Conservation (phyloP, 2,113 vertebrate genomes). For the Otolemur garnettii region DNA sequence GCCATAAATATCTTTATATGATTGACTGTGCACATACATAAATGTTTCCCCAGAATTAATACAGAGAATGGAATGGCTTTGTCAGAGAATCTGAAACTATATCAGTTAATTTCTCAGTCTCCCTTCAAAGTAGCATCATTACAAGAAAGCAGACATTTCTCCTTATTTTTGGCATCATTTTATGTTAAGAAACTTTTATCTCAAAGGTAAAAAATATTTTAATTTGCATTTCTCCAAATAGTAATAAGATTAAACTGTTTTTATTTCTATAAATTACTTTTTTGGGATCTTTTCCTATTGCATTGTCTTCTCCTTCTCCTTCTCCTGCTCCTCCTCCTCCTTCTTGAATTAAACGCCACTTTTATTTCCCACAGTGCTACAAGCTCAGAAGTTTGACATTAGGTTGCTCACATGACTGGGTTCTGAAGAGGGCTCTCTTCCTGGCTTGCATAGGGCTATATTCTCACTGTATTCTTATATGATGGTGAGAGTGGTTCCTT, state of each 20-base stretch:
- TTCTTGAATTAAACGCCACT: neutral
- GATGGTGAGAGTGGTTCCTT: neutral
- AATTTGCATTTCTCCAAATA: neutral
- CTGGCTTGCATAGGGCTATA: neutral
- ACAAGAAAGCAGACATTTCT: neutral
- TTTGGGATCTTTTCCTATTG: neutral
- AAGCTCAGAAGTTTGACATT: neutral
- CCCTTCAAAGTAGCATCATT: neutral
- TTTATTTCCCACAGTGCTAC: neutral
- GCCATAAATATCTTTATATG: neutral
- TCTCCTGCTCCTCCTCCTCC: neutral
- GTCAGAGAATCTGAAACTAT: neutral
- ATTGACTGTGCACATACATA: neutral
- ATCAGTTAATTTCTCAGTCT: neutral
- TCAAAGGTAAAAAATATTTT: conserved; percentile 9
- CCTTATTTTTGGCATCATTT: neutral
- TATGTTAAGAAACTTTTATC: neutral
- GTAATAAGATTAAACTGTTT: neutral
- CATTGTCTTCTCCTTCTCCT: neutral
- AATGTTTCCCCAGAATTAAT: neutral
- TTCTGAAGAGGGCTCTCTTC: neutral
- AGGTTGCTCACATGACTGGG: no score
- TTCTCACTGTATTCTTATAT: neutral
- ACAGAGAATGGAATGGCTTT: neutral
- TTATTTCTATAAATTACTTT: conserved; percentile 39